These are phyloP conservation scores for Coelinius sp. DNA, from an alignment of 2,888 invertebrate genomes.

Conservation along the genomic window DNA sequence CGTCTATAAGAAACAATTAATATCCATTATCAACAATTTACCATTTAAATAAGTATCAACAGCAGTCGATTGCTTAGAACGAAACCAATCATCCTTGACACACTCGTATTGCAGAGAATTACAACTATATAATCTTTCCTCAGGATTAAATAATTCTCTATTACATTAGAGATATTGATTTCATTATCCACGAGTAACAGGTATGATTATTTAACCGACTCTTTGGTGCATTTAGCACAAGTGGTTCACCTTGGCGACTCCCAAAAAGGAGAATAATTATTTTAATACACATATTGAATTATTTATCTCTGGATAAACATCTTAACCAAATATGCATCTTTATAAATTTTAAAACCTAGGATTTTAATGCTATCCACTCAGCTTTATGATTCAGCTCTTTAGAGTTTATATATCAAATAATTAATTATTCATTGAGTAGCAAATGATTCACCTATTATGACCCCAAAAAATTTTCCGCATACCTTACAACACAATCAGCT, in stretches of 20 bases:
- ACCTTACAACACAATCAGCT: constrained; percentile 1
- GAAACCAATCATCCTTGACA: neutral
- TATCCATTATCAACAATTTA: neutral
- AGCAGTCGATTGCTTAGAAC: neutral
- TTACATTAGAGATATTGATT: neutral
- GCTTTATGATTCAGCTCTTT: neutral
- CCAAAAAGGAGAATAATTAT: neutral
- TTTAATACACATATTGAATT: neutral
- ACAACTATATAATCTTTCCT: neutral
- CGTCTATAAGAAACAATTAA: constrained; percentile 74
- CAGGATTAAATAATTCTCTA: neutral
- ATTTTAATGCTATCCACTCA: neutral
- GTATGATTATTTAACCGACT: neutral
- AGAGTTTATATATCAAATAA: neutral
- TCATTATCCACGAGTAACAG: neutral
- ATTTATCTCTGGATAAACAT: neutral
- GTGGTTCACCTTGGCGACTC: constrained; percentile 43
- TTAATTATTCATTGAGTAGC: constrained; percentile 41
- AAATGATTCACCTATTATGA: constrained; percentile 31
- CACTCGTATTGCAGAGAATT: neutral
- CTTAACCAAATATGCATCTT: too few species aligned
- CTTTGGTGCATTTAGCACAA: constrained; percentile 36
- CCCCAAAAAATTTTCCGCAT: neutral
- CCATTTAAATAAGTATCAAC: neutral
- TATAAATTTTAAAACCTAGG: too few species aligned